Percentiles rank a stretch among this genome's conserved stretches.
Conservation (phyloP, 2,888 invertebrate species). For the Quadriops clusia region DNA sequence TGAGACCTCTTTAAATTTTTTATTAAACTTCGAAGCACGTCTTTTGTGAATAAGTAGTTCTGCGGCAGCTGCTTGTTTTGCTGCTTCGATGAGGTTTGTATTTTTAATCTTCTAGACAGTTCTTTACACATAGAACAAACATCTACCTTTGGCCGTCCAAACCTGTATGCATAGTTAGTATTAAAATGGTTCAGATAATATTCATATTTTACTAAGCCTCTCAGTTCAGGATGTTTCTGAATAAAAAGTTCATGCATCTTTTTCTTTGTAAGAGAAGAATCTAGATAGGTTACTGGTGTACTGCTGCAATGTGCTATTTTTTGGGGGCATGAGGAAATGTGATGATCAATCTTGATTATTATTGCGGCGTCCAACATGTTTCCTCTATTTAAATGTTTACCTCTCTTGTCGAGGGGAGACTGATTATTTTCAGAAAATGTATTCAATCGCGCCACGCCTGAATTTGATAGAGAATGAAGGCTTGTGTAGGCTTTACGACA, state of each 20-base stretch:
- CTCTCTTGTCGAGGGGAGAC: constrained; percentile 3
- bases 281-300: constrained; percentile 13
- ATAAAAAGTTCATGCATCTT: constrained; percentile 20
- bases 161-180: constrained; percentile 18
- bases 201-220: constrained; percentile 17
- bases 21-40: constrained; percentile 17
- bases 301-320: constrained; percentile 5
- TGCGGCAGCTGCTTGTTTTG: constrained; percentile 15
- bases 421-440: constrained; percentile 3
- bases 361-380: not conserved
- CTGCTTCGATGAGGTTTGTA: constrained; percentile 14
- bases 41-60: constrained; percentile 16
- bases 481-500: constrained; percentile 5
- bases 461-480: constrained; percentile 5
- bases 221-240: constrained; percentile 16
- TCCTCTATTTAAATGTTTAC: constrained; percentile 1
- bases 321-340: constrained; percentile 4
- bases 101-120: constrained; percentile 13
- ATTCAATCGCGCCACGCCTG: constrained; percentile 5
- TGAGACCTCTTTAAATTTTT: constrained; percentile 13
- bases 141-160: constrained; percentile 18
- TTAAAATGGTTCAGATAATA: constrained; percentile 19
- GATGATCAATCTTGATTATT: constrained; percentile 4
- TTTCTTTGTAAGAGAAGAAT: constrained; percentile 18
- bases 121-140: constrained; percentile 14